These are phyloP conservation scores for Phorcus lineatus DNA, from an alignment of 2,888 invertebrate species.

Conservation along the genomic window DNA sequence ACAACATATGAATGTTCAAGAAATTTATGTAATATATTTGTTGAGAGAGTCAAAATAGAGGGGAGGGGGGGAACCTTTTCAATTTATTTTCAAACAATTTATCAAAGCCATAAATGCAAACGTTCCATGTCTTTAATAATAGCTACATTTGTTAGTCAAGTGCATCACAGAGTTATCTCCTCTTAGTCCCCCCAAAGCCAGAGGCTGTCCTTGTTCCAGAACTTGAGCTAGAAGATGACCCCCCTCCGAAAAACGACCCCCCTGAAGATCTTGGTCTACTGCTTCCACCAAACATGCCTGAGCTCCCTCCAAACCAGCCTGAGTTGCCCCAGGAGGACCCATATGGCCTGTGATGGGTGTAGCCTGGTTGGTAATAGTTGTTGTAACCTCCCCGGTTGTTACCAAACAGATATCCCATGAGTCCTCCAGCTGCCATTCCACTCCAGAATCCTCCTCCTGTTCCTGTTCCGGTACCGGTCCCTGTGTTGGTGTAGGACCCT, in stretches of 20 bases:
- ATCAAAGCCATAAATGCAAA: too few relatives aligned
- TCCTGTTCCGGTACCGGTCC: slow-evolving; percentile 1
- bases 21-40: too few relatives aligned
- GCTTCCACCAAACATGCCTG: slow-evolving; percentile 36
- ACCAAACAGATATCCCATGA: slow-evolving; percentile 65
- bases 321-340: not conserved
- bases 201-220: slow-evolving; percentile 61
- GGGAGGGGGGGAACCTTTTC: too few relatives aligned
- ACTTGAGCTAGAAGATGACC: slow-evolving; percentile 17
- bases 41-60: too few relatives aligned
- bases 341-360: slow-evolving; percentile 26
- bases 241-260: slow-evolving; percentile 23
- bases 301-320: slow-evolving; percentile 36
- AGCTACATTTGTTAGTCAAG: not conserved
- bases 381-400: slow-evolving; percentile 40
- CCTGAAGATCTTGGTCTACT: slow-evolving; percentile 41
- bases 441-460: slow-evolving; percentile 64
- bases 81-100: too few relatives aligned
- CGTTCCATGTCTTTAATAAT: not conserved
- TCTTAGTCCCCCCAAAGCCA: slow-evolving; percentile 65
- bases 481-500: slow-evolving; percentile 34
- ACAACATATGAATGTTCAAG: too few relatives aligned
- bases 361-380: slow-evolving; percentile 28
- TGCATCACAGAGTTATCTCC: slow-evolving; percentile 47
- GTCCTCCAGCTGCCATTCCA: slow-evolving; percentile 65